Conservation (phyloP, 2,113 vertebrate genomes). For the Pachypanchax playfairii region DNA sequence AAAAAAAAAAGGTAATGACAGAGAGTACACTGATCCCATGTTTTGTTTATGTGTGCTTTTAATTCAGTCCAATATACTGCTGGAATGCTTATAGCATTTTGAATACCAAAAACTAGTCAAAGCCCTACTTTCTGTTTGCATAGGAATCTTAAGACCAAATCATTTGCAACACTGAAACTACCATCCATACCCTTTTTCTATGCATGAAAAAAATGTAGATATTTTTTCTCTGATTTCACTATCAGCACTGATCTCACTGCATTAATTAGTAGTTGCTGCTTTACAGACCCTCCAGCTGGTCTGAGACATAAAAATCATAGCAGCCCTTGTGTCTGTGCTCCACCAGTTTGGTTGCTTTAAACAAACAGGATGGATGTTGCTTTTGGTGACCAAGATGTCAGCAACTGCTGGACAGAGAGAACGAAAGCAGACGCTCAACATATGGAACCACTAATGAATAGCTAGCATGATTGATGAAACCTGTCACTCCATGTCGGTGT, state of each 20-base stretch:
- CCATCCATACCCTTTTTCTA: neutral
- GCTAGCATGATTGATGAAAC: conserved; percentile 77
- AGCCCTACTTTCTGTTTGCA: neutral
- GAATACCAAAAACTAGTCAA: neutral
- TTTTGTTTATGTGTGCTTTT: conserved; percentile 3
- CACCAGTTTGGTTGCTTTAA: conserved; percentile 19
- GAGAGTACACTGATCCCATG: conserved; percentile 46
- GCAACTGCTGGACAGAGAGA: conserved; percentile 53
- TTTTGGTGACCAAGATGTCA: conserved; percentile 57
- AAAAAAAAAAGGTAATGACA: conserved; percentile 57
- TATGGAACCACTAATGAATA: conserved; percentile 75
- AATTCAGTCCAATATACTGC: neutral
- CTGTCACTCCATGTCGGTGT: conserved; percentile 59
- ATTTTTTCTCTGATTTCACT: conserved; percentile 3
- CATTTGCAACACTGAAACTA: neutral
- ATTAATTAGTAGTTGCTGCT: conserved; percentile 32
- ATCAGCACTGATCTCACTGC: conserved; percentile 23
- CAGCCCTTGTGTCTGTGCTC: conserved; percentile 26
- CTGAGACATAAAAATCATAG: conserved; percentile 23
- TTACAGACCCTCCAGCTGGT: conserved; percentile 50
- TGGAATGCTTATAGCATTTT: neutral
- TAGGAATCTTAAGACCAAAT: neutral
- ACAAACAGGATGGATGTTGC: conserved; percentile 31
- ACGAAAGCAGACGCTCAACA: conserved; percentile 61
- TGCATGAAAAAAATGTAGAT: neutral